Evolutionary conservation across 2,797 vertebrate species (phyloP), one percentile per base, ranked within the genome.

Genomic region (Manis pentadactyla): DNA sequence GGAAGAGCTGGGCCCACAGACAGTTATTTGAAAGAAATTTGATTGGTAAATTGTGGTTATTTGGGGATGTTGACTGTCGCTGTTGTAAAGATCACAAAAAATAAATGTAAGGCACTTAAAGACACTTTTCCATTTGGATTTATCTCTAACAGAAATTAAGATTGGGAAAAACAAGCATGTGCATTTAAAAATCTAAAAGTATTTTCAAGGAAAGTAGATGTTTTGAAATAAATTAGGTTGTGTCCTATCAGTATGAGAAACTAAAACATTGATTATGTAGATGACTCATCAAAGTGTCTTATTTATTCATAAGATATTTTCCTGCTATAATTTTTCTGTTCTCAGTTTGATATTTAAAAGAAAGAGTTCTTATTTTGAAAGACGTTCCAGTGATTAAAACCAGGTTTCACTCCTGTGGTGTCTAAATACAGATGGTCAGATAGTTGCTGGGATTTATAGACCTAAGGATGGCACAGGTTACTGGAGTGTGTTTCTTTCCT

Each of bases 301-400:
- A 81, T 55, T 95, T 89, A 66, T 39, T 82, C 29, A 68, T 42
- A 79, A 78, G 55, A 42, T 68, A 59, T 87, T 92, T 82, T 74
- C 59, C 27, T 74, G n/a, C 8, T 66, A 10, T 66, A 51, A 57
- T 77, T 73, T 87, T 59, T 87, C 39, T 55, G n/a, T 82, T 57
- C 63, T 69, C 53, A 61, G n/a, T 42, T 69, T 94, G 46, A n/a
- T 69, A 85, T 90, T 61, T 69, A 23, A 61, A 66, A 51, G 25
- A 57, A 73, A 82, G 31, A 27, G 18, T 87, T 87, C 5, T 73
- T 53, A 63, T 73, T 73, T 79, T 39, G 4, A 73, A 93, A 90
- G 63, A 34, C 13, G 27, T 8, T 74, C 37, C 18, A 34, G 0
- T 66, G 29, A 21, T 49, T 83, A 71, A 87, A 71, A 61, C 83